Base-by-base conservation (phyloP, 1,140 invertebrate species). In the Hydropsyche tenuis region DNA sequence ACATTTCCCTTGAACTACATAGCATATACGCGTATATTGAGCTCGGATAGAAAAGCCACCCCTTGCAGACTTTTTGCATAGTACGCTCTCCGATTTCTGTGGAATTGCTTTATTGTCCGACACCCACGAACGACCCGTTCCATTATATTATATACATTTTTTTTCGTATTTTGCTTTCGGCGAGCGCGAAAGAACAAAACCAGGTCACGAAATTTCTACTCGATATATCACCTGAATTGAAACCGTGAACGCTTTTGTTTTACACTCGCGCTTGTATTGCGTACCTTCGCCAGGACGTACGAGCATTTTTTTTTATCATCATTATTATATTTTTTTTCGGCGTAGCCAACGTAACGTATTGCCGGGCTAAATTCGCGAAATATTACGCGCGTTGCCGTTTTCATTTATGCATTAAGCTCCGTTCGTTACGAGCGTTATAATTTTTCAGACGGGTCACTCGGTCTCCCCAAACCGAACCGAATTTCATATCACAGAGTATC, bases 71-170 rank as follows among this genome's bases (percentile, higher is more conserved):
- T 37, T 37, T 37, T 37, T 37, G 30, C 30, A 37, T 37, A n/a
- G n/a, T n/a, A n/a, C n/a, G 7, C 11, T 22, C 12, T 20, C 69
- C 75, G 75, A 76, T 77, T 74, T 77, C 48, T 72, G 3, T 9
- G 30, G 75, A 77, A 77, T 77, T 77, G 75, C 75, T 77, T 77
- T 77, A 77, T 77, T 74, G 75, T 72, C 69, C 64, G 70, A 53
- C 37, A 48, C 22, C 70, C 12, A 42, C 20, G 56, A 37, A 53
- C 60, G 63, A 22, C 63, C 27, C 66, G 27, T 70, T 30, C 9
- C 25, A 46, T 37, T 37, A 37, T 37, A 37, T 37, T 37, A 37
- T 9, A 37, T 37, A 37, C 30, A 37, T 37, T 37, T 37, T 37
- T n/a, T 37, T 60, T 11, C 11, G 27, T 20, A 20, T 46, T 48